Evolutionary conservation across 2,888 invertebrate species (phyloP).

Genomic region (Acheta domesticus): DNA sequence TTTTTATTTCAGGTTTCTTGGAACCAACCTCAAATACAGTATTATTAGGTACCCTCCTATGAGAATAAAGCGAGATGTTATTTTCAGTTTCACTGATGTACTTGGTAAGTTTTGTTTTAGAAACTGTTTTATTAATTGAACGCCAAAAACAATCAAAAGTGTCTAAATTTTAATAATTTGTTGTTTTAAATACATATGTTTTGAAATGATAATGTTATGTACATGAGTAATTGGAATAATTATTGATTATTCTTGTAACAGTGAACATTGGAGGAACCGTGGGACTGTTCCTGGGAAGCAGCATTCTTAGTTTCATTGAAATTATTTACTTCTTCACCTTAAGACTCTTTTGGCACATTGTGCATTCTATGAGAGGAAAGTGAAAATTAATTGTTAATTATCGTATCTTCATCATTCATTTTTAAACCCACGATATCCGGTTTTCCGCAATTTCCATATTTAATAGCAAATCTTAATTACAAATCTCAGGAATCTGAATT

Average conservation of each 20-base stretch:
- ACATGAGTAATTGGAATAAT: not conserved
- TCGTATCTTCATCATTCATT: too few relatives aligned
- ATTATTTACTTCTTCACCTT: constrained; percentile 68
- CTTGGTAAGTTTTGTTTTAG: constrained; percentile 54
- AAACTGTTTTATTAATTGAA: too few relatives aligned
- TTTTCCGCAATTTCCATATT: too few relatives aligned
- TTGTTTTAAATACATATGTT: too few relatives aligned
- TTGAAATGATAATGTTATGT: too few relatives aligned
- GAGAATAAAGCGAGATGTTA: constrained; percentile 65
- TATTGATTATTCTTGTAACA: constrained; percentile 42
- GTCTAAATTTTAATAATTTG: too few relatives aligned
- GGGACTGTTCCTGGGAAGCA: constrained; percentile 73
- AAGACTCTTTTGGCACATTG: constrained; percentile 47
- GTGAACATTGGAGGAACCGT: constrained; percentile 77
- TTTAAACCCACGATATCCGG: too few relatives aligned
- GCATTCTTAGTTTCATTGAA: constrained; percentile 72
- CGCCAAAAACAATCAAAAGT: too few relatives aligned
- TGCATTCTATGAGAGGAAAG: too few relatives aligned
- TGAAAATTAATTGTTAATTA: too few relatives aligned
- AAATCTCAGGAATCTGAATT: too few relatives aligned
- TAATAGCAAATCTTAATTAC: too few relatives aligned
- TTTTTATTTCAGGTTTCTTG: constrained; percentile 50
- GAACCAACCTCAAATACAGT: constrained; percentile 71
- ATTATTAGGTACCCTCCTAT: constrained; percentile 69
- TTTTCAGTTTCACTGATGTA: constrained; percentile 73